Percentiles rank a stretch among this genome's conserved stretches.
Evolutionary conservation across 2,113 vertebrate species (phyloP).

Genomic region (Pteruthius melanotis): DNA sequence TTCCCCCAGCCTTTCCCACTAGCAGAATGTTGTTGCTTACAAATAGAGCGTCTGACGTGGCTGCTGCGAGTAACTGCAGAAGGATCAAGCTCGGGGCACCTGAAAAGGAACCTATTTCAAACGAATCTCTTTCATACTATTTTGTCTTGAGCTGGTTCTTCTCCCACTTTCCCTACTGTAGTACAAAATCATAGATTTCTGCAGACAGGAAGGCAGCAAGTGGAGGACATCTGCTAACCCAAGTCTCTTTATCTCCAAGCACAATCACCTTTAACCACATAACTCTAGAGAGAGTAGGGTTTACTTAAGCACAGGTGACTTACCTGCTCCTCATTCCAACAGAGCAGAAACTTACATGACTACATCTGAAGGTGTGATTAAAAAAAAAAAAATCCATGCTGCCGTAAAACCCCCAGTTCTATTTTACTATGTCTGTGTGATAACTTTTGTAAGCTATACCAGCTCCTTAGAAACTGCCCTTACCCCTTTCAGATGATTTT

Average conservation of each 20-base stretch:
- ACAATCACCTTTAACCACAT: not conserved
- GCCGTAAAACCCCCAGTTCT: not conserved
- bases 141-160: not conserved
- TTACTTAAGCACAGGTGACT: not conserved
- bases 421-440: not conserved
- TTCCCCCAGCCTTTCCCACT: not conserved
- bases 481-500: not conserved
- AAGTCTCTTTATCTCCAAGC: not conserved
- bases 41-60: not conserved
- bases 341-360: not conserved
- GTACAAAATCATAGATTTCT: not conserved
- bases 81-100: not conserved
- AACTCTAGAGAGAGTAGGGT: not conserved
- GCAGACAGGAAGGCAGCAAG: not conserved
- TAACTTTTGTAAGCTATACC: not conserved
- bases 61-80: not conserved
- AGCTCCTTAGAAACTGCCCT: not conserved
- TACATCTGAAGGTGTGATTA: not conserved
- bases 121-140: not conserved
- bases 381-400: not conserved
- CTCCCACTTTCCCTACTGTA: not conserved
- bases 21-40: not conserved
- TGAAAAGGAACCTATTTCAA: not conserved
- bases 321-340: not conserved
- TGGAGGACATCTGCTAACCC: not conserved